phyloP scores from a whole-genome alignment of 2,888 invertebrate genomes.

The Ophion slaviceki region DNA sequence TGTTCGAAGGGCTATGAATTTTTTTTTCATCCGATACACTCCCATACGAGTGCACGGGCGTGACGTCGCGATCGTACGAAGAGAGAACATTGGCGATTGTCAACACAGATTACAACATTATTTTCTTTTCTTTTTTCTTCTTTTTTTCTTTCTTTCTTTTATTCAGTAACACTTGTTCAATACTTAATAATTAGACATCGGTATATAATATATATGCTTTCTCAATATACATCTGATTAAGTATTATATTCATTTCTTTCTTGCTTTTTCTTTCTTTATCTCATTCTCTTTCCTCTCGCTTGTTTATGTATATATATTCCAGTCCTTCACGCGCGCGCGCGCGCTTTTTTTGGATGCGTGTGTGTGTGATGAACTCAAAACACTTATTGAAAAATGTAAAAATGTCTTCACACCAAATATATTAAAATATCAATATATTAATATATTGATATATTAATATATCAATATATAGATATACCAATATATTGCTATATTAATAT shows the following conservation, averaged over 20 bases:
- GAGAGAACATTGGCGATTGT: slow-evolving; percentile 79
- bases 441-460: neutral
- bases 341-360: neutral
- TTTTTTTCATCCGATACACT: slow-evolving; percentile 31
- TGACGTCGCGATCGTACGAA: slow-evolving; percentile 72
- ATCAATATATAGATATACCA: neutral
- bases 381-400: neutral
- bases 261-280: slow-evolving; percentile 50
- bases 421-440: neutral
- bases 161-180: slow-evolving; percentile 75
- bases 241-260: slow-evolving; percentile 63
- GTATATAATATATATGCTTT: slow-evolving; percentile 81
- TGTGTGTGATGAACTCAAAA: neutral
- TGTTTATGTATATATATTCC: slow-evolving; percentile 57
- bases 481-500: slow-evolving; percentile 44
- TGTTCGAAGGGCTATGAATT: neutral
- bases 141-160: slow-evolving; percentile 55
- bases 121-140: slow-evolving; percentile 72
- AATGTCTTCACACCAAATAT: neutral
- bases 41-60: slow-evolving; percentile 70
- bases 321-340: slow-evolving; percentile 71
- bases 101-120: slow-evolving; percentile 80
- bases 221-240: slow-evolving; percentile 78
- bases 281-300: slow-evolving; percentile 40
- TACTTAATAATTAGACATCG: slow-evolving; percentile 79